A percentile compares a stretch with the other conserved stretches of the same genome.
phyloP scores from a whole-genome alignment of 92 coral and sea anemone species.

The Virgularia gustaviana region DNA sequence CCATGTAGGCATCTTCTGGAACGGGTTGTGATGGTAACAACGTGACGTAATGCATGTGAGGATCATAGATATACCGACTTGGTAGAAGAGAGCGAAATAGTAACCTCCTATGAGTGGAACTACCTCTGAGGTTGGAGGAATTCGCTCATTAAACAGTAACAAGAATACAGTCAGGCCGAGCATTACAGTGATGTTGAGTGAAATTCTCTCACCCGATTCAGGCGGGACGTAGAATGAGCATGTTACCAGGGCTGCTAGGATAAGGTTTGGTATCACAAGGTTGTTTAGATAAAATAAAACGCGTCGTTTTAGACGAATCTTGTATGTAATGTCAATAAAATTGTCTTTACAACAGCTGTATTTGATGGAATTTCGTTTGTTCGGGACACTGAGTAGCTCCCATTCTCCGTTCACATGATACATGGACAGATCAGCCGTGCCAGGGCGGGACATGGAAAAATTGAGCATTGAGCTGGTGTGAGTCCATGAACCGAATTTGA shows the following conservation, averaged over 20 bases:
- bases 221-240: constrained; percentile 85
- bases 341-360: constrained; percentile 90
- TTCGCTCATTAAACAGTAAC: constrained; percentile 78
- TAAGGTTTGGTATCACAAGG: constrained; percentile 74
- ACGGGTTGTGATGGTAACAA: constrained; percentile 66
- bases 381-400: constrained; percentile 71
- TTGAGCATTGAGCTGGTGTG: constrained; percentile 63
- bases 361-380: constrained; percentile 71
- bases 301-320: constrained; percentile 60
- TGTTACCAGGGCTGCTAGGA: constrained; percentile 71
- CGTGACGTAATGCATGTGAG: constrained; percentile 63
- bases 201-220: constrained; percentile 88
- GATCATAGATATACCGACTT: constrained; percentile 67
- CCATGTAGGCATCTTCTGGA: constrained; percentile 66
- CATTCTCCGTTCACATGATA: constrained; percentile 83
- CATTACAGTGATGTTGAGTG: constrained; percentile 78
- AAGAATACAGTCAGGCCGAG: constrained; percentile 87
- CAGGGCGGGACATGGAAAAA: constrained; percentile 51
- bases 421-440: constrained; percentile 74
- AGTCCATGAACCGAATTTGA: constrained; percentile 97
- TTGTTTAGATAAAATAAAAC: constrained; percentile 78
- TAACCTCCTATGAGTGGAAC: constrained; percentile 78
- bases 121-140: constrained; percentile 88
- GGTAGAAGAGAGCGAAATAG: constrained; percentile 79
- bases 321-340: constrained; percentile 76